A percentile compares a stretch with the other conserved stretches of the same genome.
These are phyloP conservation scores for Ceriagrion tenellum DNA, from an alignment of 2,888 invertebrate genomes.

Conservation along the genomic window DNA sequence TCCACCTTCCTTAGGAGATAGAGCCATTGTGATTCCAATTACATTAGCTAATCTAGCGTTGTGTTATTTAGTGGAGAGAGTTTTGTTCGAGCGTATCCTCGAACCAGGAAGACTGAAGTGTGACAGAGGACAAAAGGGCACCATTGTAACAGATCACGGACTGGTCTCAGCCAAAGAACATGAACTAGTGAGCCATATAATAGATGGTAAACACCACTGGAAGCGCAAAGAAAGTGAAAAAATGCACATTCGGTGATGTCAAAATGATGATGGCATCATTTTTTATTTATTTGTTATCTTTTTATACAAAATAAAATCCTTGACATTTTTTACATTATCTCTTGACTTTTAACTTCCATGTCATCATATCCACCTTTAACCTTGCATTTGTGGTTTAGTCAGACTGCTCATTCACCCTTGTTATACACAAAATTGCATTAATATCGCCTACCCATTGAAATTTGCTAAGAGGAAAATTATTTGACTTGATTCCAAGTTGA, in stretches of 20 bases:
- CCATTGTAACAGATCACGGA: conserved; percentile 51
- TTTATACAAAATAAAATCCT: neutral
- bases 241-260: neutral
- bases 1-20: conserved; percentile 77
- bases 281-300: neutral
- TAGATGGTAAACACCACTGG: neutral
- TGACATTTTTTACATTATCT: neutral
- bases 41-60: conserved; percentile 6
- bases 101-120: conserved; percentile 42
- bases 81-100: conserved; percentile 30
- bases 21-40: conserved; percentile 76
- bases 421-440: too few species aligned
- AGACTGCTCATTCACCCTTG: too few species aligned
- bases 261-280: neutral
- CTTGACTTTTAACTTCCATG: too few species aligned
- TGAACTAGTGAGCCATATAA: neutral
- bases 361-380: too few species aligned
- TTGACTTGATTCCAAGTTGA: too few species aligned
- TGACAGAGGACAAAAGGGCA: neutral
- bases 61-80: conserved; percentile 44
- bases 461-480: too few species aligned
- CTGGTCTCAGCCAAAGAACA: conserved; percentile 42
- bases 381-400: too few species aligned
- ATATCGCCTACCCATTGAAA: too few species aligned
- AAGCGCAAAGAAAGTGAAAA: conserved; percentile 13